Conservation (phyloP, 2,113 vertebrate genomes). For the Seriola aureovittata region DNA sequence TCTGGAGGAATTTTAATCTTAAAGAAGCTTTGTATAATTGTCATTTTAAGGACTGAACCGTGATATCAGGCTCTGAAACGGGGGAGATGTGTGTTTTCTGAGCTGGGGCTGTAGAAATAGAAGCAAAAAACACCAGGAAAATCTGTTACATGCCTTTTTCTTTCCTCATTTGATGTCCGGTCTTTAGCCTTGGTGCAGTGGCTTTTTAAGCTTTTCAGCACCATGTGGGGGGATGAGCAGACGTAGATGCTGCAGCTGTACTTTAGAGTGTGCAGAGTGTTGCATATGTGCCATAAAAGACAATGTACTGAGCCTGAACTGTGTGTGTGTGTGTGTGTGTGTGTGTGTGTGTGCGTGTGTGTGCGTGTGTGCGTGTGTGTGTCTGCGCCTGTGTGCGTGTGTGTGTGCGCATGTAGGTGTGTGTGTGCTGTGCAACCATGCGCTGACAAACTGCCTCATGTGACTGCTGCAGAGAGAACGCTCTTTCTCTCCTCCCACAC, state of each 20-base stretch:
- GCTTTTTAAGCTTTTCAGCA: slow-evolving; percentile 18
- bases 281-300: slow-evolving; percentile 29
- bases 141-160: not conserved
- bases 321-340: not conserved
- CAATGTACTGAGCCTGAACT: slow-evolving; percentile 6
- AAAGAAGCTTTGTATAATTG: too few relatives aligned
- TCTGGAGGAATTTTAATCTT: too few relatives aligned
- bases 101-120: not conserved
- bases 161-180: not conserved
- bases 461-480: slow-evolving; percentile 31
- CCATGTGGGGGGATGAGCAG: not conserved
- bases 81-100: not conserved
- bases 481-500: slow-evolving; percentile 29
- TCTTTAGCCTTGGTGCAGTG: slow-evolving; percentile 8
- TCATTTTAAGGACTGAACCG: too few relatives aligned
- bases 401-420: not conserved
- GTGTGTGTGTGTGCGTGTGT: too few relatives aligned
- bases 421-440: slow-evolving; percentile 29
- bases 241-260: slow-evolving; percentile 19
- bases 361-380: not conserved
- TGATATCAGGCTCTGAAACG: too few relatives aligned
- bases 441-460: slow-evolving; percentile 40
- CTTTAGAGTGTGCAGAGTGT: slow-evolving; percentile 13
- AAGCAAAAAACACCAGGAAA: not conserved
- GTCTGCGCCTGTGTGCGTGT: not conserved